These are phyloP conservation scores for Cybosia mesomella DNA, from an alignment of 2,888 invertebrate species.

Conservation along the genomic window DNA sequence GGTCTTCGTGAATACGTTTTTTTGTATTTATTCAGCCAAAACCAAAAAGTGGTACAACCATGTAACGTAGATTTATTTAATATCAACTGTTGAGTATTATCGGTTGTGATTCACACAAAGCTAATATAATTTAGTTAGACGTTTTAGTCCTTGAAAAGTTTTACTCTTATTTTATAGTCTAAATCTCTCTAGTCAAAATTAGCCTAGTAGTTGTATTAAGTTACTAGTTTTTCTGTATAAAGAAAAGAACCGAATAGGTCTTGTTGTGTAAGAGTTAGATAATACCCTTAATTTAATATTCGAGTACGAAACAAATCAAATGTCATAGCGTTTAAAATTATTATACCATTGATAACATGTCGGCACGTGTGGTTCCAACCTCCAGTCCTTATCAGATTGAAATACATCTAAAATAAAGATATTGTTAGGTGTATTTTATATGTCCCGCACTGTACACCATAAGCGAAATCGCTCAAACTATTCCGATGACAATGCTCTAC, in stretches of 20 bases:
- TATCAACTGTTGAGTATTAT: no score
- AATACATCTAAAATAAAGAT: not conserved
- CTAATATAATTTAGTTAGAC: not conserved
- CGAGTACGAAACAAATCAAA: no score
- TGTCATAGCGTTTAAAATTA: not conserved
- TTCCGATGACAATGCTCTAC: conserved; percentile 19
- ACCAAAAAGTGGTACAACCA: not conserved
- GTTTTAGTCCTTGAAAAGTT: not conserved
- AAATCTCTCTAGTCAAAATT: not conserved
- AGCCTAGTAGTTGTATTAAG: not conserved
- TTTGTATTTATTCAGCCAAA: not conserved
- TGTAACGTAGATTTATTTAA: no score
- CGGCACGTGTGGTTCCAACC: not conserved
- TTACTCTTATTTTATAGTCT: not conserved
- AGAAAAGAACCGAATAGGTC: no score
- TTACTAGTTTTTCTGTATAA: no score
- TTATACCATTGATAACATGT: not conserved
- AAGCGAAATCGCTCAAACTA: not conserved
- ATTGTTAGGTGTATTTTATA: not conserved
- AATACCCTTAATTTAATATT: not conserved
- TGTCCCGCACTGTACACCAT: not conserved
- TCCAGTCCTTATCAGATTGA: not conserved
- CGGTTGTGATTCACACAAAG: no score
- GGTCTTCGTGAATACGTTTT: not conserved
- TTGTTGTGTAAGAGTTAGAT: not conserved